Conservation (phyloP, 2,797 vertebrate genomes). For the Fringilla coelebs region DNA sequence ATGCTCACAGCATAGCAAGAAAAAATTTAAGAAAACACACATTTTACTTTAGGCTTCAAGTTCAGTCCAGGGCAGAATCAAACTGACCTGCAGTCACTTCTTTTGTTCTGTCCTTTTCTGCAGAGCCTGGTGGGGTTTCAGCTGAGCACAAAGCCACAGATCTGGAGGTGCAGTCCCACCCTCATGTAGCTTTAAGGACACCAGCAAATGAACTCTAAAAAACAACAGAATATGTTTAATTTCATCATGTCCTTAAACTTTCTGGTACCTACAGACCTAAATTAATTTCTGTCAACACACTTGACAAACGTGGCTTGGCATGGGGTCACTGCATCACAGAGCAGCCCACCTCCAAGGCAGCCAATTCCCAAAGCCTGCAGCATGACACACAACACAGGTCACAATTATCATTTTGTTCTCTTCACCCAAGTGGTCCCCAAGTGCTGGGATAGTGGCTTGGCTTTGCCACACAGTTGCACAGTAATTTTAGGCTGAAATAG, state of each 20-base stretch:
- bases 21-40: not conserved
- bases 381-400: not conserved
- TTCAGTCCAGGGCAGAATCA: not conserved
- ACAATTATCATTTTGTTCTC: not conserved
- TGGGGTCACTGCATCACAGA: accelerated
- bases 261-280: not conserved
- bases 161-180: not conserved
- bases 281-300: not conserved
- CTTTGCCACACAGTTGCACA: not conserved
- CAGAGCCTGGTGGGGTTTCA: not conserved
- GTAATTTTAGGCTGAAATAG: not conserved
- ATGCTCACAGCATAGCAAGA: not conserved
- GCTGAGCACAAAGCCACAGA: not conserved
- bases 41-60: not conserved
- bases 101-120: not conserved
- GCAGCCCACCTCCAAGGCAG: not conserved
- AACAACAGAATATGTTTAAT: not conserved
- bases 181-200: not conserved
- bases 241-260: not conserved
- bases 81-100: not conserved
- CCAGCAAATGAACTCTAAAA: not conserved
- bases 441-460: not conserved
- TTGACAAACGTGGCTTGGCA: not conserved
- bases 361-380: not conserved
- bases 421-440: not conserved